Conservation (phyloP, 2,888 invertebrate species). For the Synanthedon tipuliformis region DNA sequence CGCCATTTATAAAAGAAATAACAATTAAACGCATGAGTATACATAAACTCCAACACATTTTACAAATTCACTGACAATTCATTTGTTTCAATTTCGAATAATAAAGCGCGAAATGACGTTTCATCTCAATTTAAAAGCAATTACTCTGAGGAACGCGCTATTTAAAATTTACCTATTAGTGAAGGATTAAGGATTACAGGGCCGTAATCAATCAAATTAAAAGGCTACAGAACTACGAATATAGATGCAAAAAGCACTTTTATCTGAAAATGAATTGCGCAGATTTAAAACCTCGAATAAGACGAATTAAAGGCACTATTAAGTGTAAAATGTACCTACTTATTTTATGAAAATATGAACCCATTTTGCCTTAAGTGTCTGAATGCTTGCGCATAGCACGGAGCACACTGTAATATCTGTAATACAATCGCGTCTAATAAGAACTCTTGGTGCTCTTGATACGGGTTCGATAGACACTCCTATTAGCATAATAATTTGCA, state of each 20-base stretch:
- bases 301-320: not conserved
- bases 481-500: slow-evolving; percentile 44
- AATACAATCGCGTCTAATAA: slow-evolving; percentile 46
- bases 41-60: not conserved
- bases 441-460: slow-evolving; percentile 23
- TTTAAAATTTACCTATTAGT: not conserved
- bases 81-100: not conserved
- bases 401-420: slow-evolving; percentile 22
- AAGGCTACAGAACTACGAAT: not conserved
- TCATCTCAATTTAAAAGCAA: not conserved
- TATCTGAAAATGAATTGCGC: not conserved
- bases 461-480: slow-evolving; percentile 35
- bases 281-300: not conserved
- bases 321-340: not conserved
- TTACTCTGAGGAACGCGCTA: too few relatives aligned
- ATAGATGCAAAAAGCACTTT: not conserved
- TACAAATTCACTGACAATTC: not conserved
- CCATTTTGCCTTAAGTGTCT: not conserved
- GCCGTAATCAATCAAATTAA: not conserved
- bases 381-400: not conserved
- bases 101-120: not conserved
- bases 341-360: not conserved
- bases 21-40: not conserved
- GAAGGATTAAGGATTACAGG: not conserved
- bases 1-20: not conserved